phyloP scores from a whole-genome alignment of 30 jellyfish, hydroid and myxozoan species.

The Hydra vulgaris region DNA sequence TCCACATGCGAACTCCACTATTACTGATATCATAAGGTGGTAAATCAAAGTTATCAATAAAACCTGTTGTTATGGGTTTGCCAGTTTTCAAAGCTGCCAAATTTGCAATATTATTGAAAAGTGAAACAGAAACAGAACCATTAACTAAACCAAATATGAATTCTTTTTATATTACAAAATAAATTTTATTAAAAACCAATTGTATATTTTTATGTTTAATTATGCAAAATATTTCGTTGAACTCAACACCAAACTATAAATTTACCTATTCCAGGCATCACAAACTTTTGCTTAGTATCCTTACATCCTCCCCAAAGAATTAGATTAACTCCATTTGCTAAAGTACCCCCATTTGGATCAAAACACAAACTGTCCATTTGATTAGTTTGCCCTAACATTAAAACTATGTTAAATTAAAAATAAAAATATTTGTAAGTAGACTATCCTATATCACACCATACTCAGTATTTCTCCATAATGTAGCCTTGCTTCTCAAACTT shows the following conservation, averaged over 20 bases:
- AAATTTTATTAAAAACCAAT: too few species aligned
- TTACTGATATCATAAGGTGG: constrained; percentile 33
- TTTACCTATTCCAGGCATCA: constrained; percentile 42
- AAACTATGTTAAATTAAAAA: too few species aligned
- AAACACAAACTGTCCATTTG: constrained; percentile 39
- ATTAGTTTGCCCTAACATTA: constrained; percentile 16
- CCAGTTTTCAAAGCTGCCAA: constrained; percentile 22
- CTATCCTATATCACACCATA: not conserved
- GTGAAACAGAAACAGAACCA: constrained; percentile 54
- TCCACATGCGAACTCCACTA: constrained; percentile 44
- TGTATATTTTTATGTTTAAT: too few species aligned
- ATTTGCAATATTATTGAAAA: constrained; percentile 14
- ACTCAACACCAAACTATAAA: not conserved
- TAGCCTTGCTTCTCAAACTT: too few species aligned
- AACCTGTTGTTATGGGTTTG: constrained; percentile 56
- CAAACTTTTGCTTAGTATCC: not conserved
- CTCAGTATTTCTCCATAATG: too few species aligned
- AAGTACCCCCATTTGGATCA: constrained; percentile 56
- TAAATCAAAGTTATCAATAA: constrained; percentile 53
- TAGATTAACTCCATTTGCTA: constrained; percentile 26
- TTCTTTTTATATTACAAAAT: too few species aligned
- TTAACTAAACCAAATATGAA: constrained; percentile 18
- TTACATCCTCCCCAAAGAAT: constrained; percentile 60
- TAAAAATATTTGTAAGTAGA: too few species aligned
- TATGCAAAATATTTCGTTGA: too few species aligned